Percentiles rank a stretch among this genome's conserved stretches.
Conservation (phyloP, 2,113 vertebrate genomes). For the Oriolus oriolus region DNA sequence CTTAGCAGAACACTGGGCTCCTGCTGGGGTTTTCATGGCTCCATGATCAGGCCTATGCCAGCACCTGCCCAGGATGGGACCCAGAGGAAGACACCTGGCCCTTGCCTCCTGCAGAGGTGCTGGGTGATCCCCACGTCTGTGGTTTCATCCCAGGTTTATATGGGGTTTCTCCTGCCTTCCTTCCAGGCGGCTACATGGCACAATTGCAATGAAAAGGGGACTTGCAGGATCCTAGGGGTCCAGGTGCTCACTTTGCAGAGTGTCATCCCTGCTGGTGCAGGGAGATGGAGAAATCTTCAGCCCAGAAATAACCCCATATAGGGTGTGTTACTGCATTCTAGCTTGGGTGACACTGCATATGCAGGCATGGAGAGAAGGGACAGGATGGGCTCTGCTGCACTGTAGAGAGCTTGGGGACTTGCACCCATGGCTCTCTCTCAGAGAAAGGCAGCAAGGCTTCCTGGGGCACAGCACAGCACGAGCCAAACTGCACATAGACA, state of each 20-base stretch:
- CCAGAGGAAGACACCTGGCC: background rate
- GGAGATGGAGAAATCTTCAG: background rate
- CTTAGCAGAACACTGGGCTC: background rate
- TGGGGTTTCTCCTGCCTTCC: background rate
- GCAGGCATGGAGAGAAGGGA: background rate
- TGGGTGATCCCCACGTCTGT: background rate
- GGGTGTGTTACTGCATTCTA: background rate
- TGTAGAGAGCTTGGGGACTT: background rate
- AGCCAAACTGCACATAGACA: background rate
- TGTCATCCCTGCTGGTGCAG: background rate
- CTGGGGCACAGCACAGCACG: accelerated
- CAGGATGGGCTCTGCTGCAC: background rate
- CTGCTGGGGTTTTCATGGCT: background rate
- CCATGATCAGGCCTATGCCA: background rate
- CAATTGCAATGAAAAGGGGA: background rate
- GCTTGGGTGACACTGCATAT: background rate
- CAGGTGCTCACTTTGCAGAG: background rate
- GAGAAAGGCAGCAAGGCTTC: background rate
- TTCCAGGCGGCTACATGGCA: background rate
- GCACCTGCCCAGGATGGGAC: background rate
- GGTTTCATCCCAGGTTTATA: background rate
- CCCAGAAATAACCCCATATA: background rate
- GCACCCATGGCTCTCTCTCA: background rate
- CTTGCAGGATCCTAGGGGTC: background rate
- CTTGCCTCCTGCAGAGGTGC: background rate